Percentiles rank a stretch among this genome's conserved stretches.
These are phyloP conservation scores for Dilophus febrilis DNA, from an alignment of 2,888 invertebrate species.

Conservation along the genomic window DNA sequence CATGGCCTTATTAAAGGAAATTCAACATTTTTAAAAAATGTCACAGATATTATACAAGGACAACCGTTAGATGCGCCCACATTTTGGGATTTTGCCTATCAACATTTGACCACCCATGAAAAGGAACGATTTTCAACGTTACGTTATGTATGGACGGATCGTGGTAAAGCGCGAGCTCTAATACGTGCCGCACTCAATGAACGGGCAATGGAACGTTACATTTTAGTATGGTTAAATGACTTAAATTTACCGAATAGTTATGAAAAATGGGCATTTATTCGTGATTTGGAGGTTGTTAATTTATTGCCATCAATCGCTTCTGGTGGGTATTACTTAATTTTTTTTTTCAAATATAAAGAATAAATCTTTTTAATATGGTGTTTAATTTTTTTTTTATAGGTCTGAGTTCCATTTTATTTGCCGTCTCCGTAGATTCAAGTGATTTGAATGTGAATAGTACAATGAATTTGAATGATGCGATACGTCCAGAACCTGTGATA, in stretches of 20 bases:
- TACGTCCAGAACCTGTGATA: conserved; percentile 49
- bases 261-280: conserved; percentile 70
- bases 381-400: conserved; percentile 37
- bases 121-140: conserved; percentile 65
- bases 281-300: conserved; percentile 60
- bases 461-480: conserved; percentile 19
- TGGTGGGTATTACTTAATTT: conserved; percentile 40
- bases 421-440: conserved; percentile 74
- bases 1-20: conserved; percentile 60
- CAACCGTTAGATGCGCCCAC: conserved; percentile 31
- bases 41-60: conserved; percentile 52
- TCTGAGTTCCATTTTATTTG: conserved; percentile 78
- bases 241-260: conserved; percentile 52
- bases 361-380: conserved; percentile 1
- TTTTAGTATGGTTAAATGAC: conserved; percentile 57
- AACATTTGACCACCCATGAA: conserved; percentile 74
- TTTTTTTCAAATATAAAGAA: not conserved
- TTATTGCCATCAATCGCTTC: conserved; percentile 73
- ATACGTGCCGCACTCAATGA: conserved; percentile 82
- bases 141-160: conserved; percentile 47
- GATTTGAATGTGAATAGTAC: conserved; percentile 51
- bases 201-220: conserved; percentile 66
- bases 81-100: conserved; percentile 63
- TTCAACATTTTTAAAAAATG: conserved; percentile 41
- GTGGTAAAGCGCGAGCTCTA: conserved; percentile 51